Conservation (phyloP, 2,888 invertebrate genomes). For the Lamproptera curius region DNA sequence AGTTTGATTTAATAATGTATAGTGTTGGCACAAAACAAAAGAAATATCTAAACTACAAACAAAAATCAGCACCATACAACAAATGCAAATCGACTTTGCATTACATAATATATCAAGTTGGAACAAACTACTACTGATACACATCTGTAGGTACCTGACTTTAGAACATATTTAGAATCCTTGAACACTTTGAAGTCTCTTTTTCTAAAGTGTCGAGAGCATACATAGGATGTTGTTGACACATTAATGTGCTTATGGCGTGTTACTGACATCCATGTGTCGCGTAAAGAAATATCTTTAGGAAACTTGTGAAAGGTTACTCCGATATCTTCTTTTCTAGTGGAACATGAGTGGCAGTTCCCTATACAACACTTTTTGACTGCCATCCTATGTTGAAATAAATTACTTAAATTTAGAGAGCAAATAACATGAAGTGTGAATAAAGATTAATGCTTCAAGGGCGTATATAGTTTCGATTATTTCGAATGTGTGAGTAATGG, state of each 20-base stretch:
- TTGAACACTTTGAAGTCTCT: slow-evolving; percentile 85
- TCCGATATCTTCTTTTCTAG: slow-evolving; percentile 80
- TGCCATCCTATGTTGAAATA: slow-evolving; percentile 71
- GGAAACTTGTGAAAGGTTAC: slow-evolving; percentile 88
- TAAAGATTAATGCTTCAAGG: too few species aligned
- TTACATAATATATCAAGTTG: slow-evolving; percentile 13
- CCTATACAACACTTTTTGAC: slow-evolving; percentile 80
- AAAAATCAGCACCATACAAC: too few species aligned
- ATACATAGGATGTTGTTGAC: slow-evolving; percentile 80
- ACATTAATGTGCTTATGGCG: slow-evolving; percentile 73
- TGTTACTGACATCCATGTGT: slow-evolving; percentile 82
- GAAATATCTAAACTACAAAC: too few species aligned
- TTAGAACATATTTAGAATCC: slow-evolving; percentile 83
- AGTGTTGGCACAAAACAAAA: too few species aligned
- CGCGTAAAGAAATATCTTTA: slow-evolving; percentile 77
- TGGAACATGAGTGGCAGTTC: slow-evolving; percentile 80
- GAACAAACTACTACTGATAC: slow-evolving; percentile 22
- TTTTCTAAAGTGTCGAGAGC: slow-evolving; percentile 86
- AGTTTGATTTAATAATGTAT: too few species aligned
- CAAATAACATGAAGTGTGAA: too few species aligned
- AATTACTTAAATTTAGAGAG: slow-evolving; percentile 16
- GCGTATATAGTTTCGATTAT: too few species aligned
- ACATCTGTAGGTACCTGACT: slow-evolving; percentile 63
- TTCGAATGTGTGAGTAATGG: too few species aligned
- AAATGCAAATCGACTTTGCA: background rate